A percentile compares a stretch with the other conserved stretches of the same genome.
phyloP scores from a whole-genome alignment of 2,888 invertebrate species.

The Himalopsyche japonica region DNA sequence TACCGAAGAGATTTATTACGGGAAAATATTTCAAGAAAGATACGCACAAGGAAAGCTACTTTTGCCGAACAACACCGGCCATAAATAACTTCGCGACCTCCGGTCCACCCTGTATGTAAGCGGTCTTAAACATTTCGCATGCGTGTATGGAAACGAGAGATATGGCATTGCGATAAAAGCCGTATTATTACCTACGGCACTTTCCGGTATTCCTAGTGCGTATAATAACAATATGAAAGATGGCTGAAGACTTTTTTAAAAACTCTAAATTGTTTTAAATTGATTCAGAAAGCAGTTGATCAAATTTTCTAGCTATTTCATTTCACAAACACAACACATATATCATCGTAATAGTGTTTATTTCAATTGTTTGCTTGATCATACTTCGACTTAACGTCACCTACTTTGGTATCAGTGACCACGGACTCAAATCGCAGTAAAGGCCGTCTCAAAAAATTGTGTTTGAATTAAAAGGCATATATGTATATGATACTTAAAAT shows the following conservation, averaged over 20 bases:
- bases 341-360: too few relatives aligned
- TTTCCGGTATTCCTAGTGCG: not conserved
- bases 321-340: too few relatives aligned
- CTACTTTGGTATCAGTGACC: too few relatives aligned
- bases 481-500: too few relatives aligned
- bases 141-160: not conserved
- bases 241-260: too few relatives aligned
- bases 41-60: slow-evolving; percentile 29
- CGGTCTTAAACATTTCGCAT: not conserved
- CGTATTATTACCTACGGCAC: not conserved
- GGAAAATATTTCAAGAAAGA: slow-evolving; percentile 24
- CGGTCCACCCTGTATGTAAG: slow-evolving; percentile 12
- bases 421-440: too few relatives aligned
- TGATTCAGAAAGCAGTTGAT: not conserved
- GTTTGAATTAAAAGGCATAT: too few relatives aligned
- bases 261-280: not conserved
- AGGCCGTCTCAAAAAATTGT: too few relatives aligned
- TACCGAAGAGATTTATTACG: slow-evolving; percentile 18
- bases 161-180: not conserved
- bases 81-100: slow-evolving; percentile 21
- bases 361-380: too few relatives aligned
- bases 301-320: too few relatives aligned
- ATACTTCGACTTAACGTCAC: too few relatives aligned
- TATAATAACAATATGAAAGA: not conserved
- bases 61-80: slow-evolving; percentile 19